Base-by-base conservation (phyloP, 2,888 invertebrate species). In the Catocala fraxini region DNA sequence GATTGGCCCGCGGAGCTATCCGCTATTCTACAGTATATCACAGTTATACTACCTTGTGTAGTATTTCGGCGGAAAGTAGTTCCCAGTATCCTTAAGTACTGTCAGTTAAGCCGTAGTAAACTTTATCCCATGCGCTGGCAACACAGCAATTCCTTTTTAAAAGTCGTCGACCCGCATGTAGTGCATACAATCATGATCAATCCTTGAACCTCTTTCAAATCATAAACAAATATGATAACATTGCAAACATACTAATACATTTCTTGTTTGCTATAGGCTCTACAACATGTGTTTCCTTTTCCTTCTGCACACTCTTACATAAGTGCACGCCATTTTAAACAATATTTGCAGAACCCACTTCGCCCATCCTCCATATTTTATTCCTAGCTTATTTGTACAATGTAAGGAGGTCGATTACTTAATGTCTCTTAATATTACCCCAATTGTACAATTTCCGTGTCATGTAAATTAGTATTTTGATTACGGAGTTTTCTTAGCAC, bases 381-480 rank as follows among this genome's bases (percentile, higher is more conserved):
- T 55, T 47, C 34, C 35, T n/a, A n/a, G 6, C 13, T 11, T 15
- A 25, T 13, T 48, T 6, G 12, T 25, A 13, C 6, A 12, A 0
- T 10, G 35, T 46, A 63, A 62, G 51, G 46, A 55, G 58, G 63
- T 49, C 46, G 15, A 34, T 51, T 52, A 47, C 15, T 51, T 51
- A 51, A 58, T 46, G 13, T 49, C 7, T 33, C 12, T 4, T 49
- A 63, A 63, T 55, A 51, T 59, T 45, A 64, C 35, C 35, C 9
- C n/a, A 51, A 41, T 51, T 55, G 33, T 13, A 9, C n/a, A 33
- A 56, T 56, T 47, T 56, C 13, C 41, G 49, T 56, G 56, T 51
- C 15, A 57, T 53, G 56, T 62, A 48, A 52, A 57, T 63, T 58
- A 48, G 55, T 67, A 42, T 58, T 58, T 11, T 51, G 49, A 63